phyloP scores from a whole-genome alignment of 1,140 invertebrate species.

The Neodiprion pinetum region DNA sequence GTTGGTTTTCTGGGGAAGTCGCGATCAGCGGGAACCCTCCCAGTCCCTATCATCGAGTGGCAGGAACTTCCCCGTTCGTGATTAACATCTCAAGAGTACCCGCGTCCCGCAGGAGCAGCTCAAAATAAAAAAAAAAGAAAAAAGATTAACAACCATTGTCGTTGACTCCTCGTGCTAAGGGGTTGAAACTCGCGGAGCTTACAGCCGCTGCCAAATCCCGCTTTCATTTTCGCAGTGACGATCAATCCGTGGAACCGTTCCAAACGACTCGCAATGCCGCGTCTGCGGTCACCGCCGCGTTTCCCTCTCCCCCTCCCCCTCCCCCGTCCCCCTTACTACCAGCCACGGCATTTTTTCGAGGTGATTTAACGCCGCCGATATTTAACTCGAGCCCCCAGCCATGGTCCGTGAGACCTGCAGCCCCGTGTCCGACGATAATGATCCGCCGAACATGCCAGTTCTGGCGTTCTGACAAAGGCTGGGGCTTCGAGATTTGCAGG shows the following conservation, averaged over 20 bases:
- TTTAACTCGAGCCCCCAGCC: too few species aligned
- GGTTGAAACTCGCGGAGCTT: neutral
- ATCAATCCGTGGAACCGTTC: too few species aligned
- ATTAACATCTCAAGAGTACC: slow-evolving; percentile 1
- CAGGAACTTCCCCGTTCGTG: neutral
- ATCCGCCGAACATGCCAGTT: neutral
- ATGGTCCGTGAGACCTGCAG: too few species aligned
- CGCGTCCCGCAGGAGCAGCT: neutral
- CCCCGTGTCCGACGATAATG: too few species aligned
- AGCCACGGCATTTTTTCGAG: too few species aligned
- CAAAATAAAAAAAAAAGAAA: neutral
- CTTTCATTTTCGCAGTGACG: too few species aligned
- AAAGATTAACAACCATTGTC: slow-evolving; percentile 2
- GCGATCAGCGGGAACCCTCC: neutral
- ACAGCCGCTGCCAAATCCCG: too few species aligned
- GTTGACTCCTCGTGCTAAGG: neutral
- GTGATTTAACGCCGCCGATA: too few species aligned
- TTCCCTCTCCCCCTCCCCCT: too few species aligned
- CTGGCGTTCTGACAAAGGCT: neutral
- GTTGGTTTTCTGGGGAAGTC: slow-evolving; percentile 4
- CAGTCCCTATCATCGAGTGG: neutral
- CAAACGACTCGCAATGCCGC: too few species aligned
- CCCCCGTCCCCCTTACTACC: too few species aligned
- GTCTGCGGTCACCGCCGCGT: too few species aligned
- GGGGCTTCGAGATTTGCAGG: neutral